These are phyloP conservation scores for Herminia tarsipennalis DNA, from an alignment of 2,888 invertebrate genomes.

Conservation along the genomic window DNA sequence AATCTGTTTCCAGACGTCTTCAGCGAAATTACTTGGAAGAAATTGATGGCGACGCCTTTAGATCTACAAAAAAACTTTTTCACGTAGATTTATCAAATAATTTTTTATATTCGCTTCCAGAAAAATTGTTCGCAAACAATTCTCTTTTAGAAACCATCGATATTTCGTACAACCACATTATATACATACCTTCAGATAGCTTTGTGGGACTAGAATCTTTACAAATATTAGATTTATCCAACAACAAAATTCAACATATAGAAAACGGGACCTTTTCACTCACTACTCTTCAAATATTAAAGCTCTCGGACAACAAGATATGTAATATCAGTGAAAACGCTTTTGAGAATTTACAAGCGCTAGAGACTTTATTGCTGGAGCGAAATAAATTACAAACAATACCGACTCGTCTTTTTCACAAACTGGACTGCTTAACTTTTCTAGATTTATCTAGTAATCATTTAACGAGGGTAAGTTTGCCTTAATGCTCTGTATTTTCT, in stretches of 20 bases:
- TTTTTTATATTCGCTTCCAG: constrained; percentile 84
- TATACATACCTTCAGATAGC: constrained; percentile 83
- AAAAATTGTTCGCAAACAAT: constrained; percentile 85
- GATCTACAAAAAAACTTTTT: constrained; percentile 86
- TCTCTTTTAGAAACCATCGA: constrained; percentile 86
- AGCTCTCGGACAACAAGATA: constrained; percentile 89
- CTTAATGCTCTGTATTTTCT: background rate
- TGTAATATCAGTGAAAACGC: constrained; percentile 84
- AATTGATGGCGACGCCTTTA: constrained; percentile 85
- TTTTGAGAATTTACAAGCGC: constrained; percentile 79
- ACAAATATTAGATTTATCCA: constrained; percentile 89
- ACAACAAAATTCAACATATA: constrained; percentile 87
- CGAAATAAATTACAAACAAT: constrained; percentile 83
- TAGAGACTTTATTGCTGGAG: constrained; percentile 84
- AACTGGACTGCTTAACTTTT: constrained; percentile 78
- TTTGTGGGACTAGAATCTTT: constrained; percentile 86
- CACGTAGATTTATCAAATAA: constrained; percentile 90
- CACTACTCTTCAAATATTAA: constrained; percentile 85
- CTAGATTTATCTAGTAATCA: constrained; percentile 85
- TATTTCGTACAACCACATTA: constrained; percentile 88
- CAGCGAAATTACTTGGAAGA: constrained; percentile 88
- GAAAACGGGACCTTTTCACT: constrained; percentile 86
- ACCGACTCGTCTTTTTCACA: constrained; percentile 75
- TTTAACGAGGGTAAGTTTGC: constrained; percentile 73
- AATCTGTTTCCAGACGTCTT: constrained; percentile 83